Evolutionary conservation across 2,113 vertebrate species (phyloP).

Genomic region (Rhinogobius similis): DNA sequence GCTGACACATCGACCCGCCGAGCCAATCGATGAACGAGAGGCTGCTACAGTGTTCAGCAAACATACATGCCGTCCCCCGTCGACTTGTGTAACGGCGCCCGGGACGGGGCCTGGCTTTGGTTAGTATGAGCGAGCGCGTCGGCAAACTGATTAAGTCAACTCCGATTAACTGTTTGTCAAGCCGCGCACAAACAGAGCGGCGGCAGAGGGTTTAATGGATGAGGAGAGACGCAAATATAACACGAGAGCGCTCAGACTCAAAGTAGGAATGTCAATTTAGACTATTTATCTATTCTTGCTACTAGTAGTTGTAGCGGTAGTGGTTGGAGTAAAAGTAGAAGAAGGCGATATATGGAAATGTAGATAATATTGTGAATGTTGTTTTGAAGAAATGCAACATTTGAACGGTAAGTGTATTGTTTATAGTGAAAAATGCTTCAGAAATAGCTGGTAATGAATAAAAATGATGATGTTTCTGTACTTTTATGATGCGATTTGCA

Average conservation of each 20-base stretch:
- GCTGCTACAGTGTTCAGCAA: conserved; percentile 32
- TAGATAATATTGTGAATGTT: no score
- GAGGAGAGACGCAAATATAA: conserved; percentile 10
- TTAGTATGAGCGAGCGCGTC: conserved; percentile 30
- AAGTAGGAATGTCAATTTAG: neutral
- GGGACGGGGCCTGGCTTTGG: conserved; percentile 33
- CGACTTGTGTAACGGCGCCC: conserved; percentile 58
- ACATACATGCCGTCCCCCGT: conserved; percentile 54
- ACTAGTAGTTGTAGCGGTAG: no score
- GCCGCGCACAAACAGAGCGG: conserved; percentile 29
- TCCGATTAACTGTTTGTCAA: conserved; percentile 47
- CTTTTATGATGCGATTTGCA: no score
- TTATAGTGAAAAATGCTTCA: no score
- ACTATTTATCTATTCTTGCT: neutral
- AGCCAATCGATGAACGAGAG: conserved; percentile 44
- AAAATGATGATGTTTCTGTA: no score
- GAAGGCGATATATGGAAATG: no score
- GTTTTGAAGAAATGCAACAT: no score
- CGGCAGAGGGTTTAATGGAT: conserved; percentile 3
- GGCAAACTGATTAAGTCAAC: conserved; percentile 61
- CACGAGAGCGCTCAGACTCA: neutral
- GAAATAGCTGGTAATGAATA: no score
- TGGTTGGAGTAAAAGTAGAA: neutral
- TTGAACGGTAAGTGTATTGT: no score
- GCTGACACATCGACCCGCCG: conserved; percentile 58